A percentile compares a stretch with the other conserved stretches of the same genome.
phyloP scores from a whole-genome alignment of 2,888 invertebrate species.

The Diarsia rubi region DNA sequence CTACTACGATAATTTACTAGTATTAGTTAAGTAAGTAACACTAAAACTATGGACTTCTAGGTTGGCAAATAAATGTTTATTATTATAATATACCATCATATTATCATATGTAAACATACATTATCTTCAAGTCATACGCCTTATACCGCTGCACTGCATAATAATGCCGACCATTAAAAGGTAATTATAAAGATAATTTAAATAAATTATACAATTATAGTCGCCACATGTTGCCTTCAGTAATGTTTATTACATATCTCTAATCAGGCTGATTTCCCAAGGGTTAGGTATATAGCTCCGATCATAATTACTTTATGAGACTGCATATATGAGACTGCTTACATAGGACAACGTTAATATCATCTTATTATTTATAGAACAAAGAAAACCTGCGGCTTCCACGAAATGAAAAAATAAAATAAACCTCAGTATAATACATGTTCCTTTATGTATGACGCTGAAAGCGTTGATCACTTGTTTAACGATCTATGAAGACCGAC shows the following conservation, averaged over 20 bases:
- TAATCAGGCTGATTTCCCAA: constrained; percentile 36
- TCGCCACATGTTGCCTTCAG: constrained; percentile 19
- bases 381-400: neutral
- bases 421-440: constrained; percentile 6
- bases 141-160: constrained; percentile 24
- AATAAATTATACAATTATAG: constrained; percentile 40
- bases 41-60: too few species aligned
- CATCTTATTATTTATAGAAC: neutral
- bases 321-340: constrained; percentile 3
- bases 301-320: constrained; percentile 32
- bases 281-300: constrained; percentile 10
- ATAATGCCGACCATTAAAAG: constrained; percentile 31
- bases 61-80: too few species aligned
- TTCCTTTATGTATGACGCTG: constrained; percentile 24
- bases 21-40: too few species aligned
- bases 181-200: constrained; percentile 46
- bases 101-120: constrained; percentile 15
- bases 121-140: constrained; percentile 24
- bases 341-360: neutral
- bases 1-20: too few species aligned
- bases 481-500: constrained; percentile 42
- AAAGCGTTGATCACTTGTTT: constrained; percentile 50
- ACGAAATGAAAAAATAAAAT: neutral
- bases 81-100: constrained; percentile 17
- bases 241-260: constrained; percentile 26